Base-by-base conservation (phyloP, 2,888 invertebrate genomes). In the Girardia tigrina region DNA sequence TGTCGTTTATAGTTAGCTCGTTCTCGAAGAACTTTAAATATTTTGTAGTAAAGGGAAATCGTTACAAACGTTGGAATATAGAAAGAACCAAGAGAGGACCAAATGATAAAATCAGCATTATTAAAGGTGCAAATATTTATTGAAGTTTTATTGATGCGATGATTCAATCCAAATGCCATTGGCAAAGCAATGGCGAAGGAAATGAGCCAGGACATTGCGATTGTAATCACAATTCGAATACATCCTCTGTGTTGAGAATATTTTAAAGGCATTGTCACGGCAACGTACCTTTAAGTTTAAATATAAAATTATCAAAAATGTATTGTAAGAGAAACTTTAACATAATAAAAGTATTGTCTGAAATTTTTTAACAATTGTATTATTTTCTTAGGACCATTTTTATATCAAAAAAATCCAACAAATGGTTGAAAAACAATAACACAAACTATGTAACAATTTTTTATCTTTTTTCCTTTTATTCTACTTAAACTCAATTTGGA, bases 61-160 rank as follows among this genome's bases (percentile, higher is more conserved):
- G 98, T 97, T 83, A 95, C 91, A 83, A 94, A 90, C 84, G 82
- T 95, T 92, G 98, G 98, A 82, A 98, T 94, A 86, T 94, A 98
- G 88, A 98, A 98, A 81, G 97, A 97, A 79, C 92, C 92, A 80
- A 98, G 88, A 75, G 97, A 97, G 16, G 95, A 97, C 86, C 92
- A 94, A 82, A 98, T 91, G 83, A 97, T 91, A 85, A 97, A 98
- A 86, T 94, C 92, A 79, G 93, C 90, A 86, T 94, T 97, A 86
- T 94, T 94, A 88, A 98, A 95, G 80, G 91, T 88, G 86, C 98
- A 98, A 42, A 83, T 81, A 78, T 78, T 79, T 20, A 56, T 12
- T 72, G 42, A 74, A 0, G 29, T 42, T 26, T 80, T 76, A 14
- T 78, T 36, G 28, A 77, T 78, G 0, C 79, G 78, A 75, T 79